Evolutionary conservation across 2,888 invertebrate species (phyloP).

Genomic region (Drosophila setosimentum): DNA sequence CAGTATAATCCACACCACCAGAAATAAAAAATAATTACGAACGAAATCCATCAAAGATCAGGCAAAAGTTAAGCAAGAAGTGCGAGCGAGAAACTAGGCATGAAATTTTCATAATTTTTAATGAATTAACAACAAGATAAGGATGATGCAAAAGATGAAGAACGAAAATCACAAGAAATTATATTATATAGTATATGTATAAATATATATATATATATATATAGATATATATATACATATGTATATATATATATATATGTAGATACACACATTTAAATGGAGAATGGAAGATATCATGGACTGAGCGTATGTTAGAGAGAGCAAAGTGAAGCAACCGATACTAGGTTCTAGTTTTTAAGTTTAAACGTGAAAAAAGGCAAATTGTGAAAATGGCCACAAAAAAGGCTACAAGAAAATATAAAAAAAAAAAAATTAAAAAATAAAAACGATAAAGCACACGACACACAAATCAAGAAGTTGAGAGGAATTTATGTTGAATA

Average conservation of each 20-base stretch:
- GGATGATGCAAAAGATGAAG: slow-evolving; percentile 13
- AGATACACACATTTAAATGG: slow-evolving; percentile 24
- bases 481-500: slow-evolving; percentile 62
- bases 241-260: slow-evolving; percentile 34
- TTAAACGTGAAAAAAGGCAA: slow-evolving; percentile 48
- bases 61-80: slow-evolving; percentile 27
- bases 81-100: slow-evolving; percentile 35
- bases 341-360: slow-evolving; percentile 74
- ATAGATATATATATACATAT: no score
- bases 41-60: slow-evolving; percentile 51
- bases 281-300: slow-evolving; percentile 81
- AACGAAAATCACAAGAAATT: slow-evolving; percentile 36
- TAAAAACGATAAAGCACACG: slow-evolving; percentile 59
- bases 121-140: slow-evolving; percentile 49
- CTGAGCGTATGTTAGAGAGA: slow-evolving; percentile 78
- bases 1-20: slow-evolving; percentile 76
- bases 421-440: neutral
- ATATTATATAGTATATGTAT: slow-evolving; percentile 43
- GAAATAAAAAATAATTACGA: slow-evolving; percentile 48
- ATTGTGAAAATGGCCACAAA: slow-evolving; percentile 62
- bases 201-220: slow-evolving; percentile 32
- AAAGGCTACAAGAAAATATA: slow-evolving; percentile 43
- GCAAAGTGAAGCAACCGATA: slow-evolving; percentile 64
- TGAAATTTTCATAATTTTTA: slow-evolving; percentile 70
- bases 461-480: slow-evolving; percentile 32